Percentiles rank a stretch among this genome's conserved stretches.
phyloP scores from a whole-genome alignment of 2,888 invertebrate genomes.

The Incurvaria masculella region DNA sequence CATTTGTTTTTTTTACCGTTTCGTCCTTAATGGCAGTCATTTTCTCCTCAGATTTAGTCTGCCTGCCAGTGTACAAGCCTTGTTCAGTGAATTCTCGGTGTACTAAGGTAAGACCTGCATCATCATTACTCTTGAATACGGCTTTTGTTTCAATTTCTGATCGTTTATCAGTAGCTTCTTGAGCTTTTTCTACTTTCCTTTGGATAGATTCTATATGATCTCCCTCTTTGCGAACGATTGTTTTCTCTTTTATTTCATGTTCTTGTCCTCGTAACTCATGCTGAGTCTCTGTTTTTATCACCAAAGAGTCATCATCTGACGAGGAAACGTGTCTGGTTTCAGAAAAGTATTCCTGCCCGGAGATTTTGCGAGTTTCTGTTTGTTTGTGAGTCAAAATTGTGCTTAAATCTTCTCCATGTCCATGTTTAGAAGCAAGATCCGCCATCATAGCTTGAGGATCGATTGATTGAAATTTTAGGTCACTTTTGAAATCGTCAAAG shows the following conservation, averaged over 20 bases:
- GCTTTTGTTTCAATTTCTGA: slow-evolving; percentile 49
- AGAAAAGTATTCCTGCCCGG: slow-evolving; percentile 46
- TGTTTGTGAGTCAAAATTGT: slow-evolving; percentile 52
- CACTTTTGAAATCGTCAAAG: slow-evolving; percentile 26
- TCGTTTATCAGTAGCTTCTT: slow-evolving; percentile 47
- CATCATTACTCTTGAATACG: slow-evolving; percentile 41
- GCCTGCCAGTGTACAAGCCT: slow-evolving; percentile 44
- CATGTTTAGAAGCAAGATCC: slow-evolving; percentile 42
- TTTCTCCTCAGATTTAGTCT: slow-evolving; percentile 47
- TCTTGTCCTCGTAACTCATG: slow-evolving; percentile 48
- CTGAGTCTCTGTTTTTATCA: slow-evolving; percentile 48
- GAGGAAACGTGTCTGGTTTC: slow-evolving; percentile 50
- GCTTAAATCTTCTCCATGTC: slow-evolving; percentile 31
- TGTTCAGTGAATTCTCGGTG: slow-evolving; percentile 46
- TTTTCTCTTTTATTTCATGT: slow-evolving; percentile 49
- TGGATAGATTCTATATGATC: slow-evolving; percentile 50
- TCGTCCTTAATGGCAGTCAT: slow-evolving; percentile 52
- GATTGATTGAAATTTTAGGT: slow-evolving; percentile 39
- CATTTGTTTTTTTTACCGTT: slow-evolving; percentile 44
- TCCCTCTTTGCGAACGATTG: slow-evolving; percentile 40
- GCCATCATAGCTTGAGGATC: slow-evolving; percentile 42
- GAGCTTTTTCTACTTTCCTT: slow-evolving; percentile 51
- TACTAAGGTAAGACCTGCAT: slow-evolving; percentile 38
- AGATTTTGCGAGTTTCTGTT: slow-evolving; percentile 48
- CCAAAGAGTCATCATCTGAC: slow-evolving; percentile 46